Evolutionary conservation across 2,113 vertebrate species (phyloP).

Genomic region (Haemorhous mexicanus): DNA sequence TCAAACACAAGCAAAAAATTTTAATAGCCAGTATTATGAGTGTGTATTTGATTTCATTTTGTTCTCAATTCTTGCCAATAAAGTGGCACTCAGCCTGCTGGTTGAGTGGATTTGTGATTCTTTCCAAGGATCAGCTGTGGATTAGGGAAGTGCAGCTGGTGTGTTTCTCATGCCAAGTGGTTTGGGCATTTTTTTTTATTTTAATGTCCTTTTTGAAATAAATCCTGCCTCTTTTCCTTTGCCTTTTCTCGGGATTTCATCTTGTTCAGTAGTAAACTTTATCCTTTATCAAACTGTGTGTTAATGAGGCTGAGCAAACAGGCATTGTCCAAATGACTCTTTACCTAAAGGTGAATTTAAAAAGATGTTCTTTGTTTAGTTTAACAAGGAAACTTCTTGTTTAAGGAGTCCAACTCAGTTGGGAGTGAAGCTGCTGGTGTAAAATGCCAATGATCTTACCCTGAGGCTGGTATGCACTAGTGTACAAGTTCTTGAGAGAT

Average conservation of each 20-base stretch:
- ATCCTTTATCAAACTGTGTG: neutral
- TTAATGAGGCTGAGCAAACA: neutral
- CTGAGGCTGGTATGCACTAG: neutral
- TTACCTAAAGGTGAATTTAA: neutral
- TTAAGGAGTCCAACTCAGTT: neutral
- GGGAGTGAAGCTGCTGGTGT: neutral
- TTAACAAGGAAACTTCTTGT: neutral
- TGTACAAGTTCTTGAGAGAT: neutral
- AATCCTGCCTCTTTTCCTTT: neutral
- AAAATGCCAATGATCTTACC: neutral
- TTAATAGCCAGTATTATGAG: neutral
- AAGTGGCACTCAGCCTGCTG: conserved; percentile 17
- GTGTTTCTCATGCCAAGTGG: conserved; percentile 8
- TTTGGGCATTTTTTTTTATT: neutral
- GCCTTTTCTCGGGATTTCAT: neutral
- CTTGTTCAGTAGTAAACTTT: neutral
- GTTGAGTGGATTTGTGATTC: conserved; percentile 47
- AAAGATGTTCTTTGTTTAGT: neutral
- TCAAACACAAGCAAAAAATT: neutral
- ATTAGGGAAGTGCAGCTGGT: conserved; percentile 57
- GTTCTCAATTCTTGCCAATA: neutral
- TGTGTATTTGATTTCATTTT: conserved; percentile 10
- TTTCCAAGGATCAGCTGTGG: conserved; percentile 42
- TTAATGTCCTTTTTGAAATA: neutral
- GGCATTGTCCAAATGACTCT: neutral